phyloP scores from a whole-genome alignment of 2,113 vertebrate species.

The Uropsilus gracilis region DNA sequence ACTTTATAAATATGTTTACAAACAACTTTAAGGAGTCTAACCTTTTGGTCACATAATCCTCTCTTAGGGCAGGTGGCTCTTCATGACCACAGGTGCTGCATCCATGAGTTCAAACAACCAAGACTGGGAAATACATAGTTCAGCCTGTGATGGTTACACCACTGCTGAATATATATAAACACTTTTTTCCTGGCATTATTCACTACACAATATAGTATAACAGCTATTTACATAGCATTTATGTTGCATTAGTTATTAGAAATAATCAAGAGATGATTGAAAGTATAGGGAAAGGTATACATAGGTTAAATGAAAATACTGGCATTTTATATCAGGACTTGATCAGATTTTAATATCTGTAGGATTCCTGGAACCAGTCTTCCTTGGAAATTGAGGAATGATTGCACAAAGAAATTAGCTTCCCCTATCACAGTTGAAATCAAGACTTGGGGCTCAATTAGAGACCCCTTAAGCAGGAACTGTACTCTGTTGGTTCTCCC shows the following conservation, averaged over 20 bases:
- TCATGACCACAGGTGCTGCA: not conserved
- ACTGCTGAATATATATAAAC: not conserved
- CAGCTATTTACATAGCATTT: not conserved
- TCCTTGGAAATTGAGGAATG: not conserved
- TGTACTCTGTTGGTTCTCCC: not conserved
- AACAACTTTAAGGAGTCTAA: not conserved
- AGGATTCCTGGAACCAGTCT: not conserved
- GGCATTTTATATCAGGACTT: not conserved
- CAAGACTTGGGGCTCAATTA: not conserved
- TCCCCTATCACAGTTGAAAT: not conserved
- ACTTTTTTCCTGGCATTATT: not conserved
- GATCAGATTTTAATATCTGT: not conserved
- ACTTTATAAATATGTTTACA: constrained; percentile 16
- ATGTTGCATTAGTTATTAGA: not conserved
- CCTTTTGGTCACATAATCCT: not conserved
- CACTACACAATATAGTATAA: not conserved
- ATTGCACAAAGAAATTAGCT: not conserved
- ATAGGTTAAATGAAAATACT: not conserved
- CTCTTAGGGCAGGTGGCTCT: not conserved
- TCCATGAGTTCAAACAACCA: not conserved
- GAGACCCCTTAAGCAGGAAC: not conserved
- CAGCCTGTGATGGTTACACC: not conserved
- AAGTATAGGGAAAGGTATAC: not conserved
- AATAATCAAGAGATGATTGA: not conserved
- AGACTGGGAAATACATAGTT: not conserved